A percentile compares a stretch with the other conserved stretches of the same genome.
Conservation (phyloP, 1,140 invertebrate species). For the Scaptodrosophila lebanonensis region DNA sequence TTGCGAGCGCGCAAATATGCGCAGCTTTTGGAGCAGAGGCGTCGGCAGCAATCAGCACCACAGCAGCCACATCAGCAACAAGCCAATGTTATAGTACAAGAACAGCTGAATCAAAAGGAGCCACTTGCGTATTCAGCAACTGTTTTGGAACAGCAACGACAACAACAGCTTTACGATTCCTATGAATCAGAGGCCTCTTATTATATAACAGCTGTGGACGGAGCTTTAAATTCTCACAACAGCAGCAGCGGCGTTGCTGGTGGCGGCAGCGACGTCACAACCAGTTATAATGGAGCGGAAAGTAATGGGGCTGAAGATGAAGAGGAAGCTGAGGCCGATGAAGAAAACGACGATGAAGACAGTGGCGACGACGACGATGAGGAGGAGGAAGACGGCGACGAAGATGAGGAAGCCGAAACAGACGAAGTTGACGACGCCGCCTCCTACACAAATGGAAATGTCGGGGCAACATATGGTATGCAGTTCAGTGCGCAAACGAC, state of each 20-base stretch:
- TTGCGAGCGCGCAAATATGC: constrained; percentile 53
- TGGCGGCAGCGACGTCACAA: too few relatives aligned
- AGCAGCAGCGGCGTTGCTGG: constrained; percentile 6
- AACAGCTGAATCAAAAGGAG: not conserved
- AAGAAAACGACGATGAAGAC: constrained; percentile 14
- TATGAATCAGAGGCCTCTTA: constrained; percentile 43
- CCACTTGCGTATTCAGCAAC: not conserved
- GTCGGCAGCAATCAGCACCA: constrained; percentile 27
- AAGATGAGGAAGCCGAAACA: constrained; percentile 20
- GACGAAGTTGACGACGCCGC: not conserved
- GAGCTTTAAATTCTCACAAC: constrained; percentile 38
- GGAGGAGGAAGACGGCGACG: constrained; percentile 32
- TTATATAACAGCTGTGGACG: constrained; percentile 57
- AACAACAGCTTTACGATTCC: constrained; percentile 41
- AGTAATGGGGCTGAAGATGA: constrained; percentile 29
- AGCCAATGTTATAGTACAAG: not conserved
- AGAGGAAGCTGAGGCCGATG: constrained; percentile 30
- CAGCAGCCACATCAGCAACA: not conserved
- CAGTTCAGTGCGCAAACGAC: constrained; percentile 59
- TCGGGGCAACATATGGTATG: not conserved
- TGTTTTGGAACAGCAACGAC: constrained; percentile 19
- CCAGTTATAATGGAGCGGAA: constrained; percentile 8
- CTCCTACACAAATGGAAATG: constrained; percentile 37
- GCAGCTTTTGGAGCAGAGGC: constrained; percentile 24
- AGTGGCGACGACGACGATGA: constrained; percentile 18